These are phyloP conservation scores for Telmatherina bonti DNA, from an alignment of 2,797 vertebrate species.

Conservation along the genomic window DNA sequence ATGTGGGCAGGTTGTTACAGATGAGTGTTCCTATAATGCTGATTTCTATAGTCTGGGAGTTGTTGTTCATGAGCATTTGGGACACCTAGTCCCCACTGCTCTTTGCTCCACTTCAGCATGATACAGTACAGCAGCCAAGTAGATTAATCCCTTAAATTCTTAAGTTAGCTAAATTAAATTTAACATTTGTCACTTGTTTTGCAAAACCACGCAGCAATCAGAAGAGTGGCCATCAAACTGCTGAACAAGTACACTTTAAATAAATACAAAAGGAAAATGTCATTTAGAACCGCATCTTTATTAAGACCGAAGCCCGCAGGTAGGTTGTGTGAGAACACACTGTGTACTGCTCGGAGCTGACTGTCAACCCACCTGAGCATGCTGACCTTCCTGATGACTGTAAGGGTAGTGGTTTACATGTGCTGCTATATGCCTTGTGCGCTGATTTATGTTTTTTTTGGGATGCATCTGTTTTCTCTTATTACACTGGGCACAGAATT, in stretches of 20 bases:
- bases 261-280: slow-evolving; percentile 8
- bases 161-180: slow-evolving; percentile 12
- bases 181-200: slow-evolving; percentile 2
- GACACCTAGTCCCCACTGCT: slow-evolving; percentile 20
- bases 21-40: slow-evolving; percentile 14
- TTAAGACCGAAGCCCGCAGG: slow-evolving; percentile 4
- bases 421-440: slow-evolving; percentile 33
- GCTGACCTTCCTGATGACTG: slow-evolving; percentile 26
- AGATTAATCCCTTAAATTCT: slow-evolving; percentile 30
- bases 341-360: neutral
- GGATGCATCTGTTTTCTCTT: slow-evolving; percentile 2
- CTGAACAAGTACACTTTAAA: slow-evolving; percentile 7
- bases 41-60: slow-evolving; percentile 23
- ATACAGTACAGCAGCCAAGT: slow-evolving; percentile 25
- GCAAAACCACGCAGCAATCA: slow-evolving; percentile 1
- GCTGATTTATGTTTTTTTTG: slow-evolving; percentile 1
- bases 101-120: slow-evolving; percentile 35
- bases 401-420: slow-evolving; percentile 14
- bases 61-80: slow-evolving; percentile 41
- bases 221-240: neutral
- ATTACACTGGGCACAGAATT: neutral
- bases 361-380: slow-evolving; percentile 26
- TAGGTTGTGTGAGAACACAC: slow-evolving; percentile 9
- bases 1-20: slow-evolving; percentile 6
- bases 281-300: slow-evolving; percentile 11